These are phyloP conservation scores for Muscina levida DNA, from an alignment of 2,888 invertebrate species.

Conservation along the genomic window DNA sequence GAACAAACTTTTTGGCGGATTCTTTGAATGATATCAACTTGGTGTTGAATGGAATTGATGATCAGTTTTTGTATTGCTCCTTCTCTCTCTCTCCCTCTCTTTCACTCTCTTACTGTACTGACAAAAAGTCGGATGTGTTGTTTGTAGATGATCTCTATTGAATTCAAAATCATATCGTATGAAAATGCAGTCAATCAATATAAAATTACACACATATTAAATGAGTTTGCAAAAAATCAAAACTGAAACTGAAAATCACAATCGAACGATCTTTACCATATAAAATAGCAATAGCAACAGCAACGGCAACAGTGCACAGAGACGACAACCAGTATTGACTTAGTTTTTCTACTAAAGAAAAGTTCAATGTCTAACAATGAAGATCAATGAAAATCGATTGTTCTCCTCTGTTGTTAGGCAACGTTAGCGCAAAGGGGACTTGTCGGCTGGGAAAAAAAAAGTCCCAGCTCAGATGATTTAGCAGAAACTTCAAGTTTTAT, in stretches of 20 bases:
- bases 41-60: constrained; percentile 7
- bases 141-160: constrained; percentile 49
- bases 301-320: background rate
- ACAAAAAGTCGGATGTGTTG: background rate
- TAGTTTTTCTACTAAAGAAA: constrained; percentile 34
- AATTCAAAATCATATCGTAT: constrained; percentile 50
- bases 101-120: too few species aligned
- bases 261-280: constrained; percentile 10
- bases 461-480: constrained; percentile 66
- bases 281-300: background rate
- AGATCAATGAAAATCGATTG: constrained; percentile 32
- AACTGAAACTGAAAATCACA: background rate
- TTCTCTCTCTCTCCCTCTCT: too few species aligned
- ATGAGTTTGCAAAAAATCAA: constrained; percentile 71
- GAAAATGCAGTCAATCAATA: constrained; percentile 77
- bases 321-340: constrained; percentile 26
- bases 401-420: background rate
- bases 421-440: constrained; percentile 13
- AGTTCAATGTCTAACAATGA: constrained; percentile 38
- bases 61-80: background rate
- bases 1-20: constrained; percentile 37
- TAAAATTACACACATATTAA: constrained; percentile 77
- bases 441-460: constrained; percentile 9
- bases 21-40: constrained; percentile 37
- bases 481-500: constrained; percentile 61